Conservation (phyloP, 1,140 invertebrate genomes). For the Melitaea cinxia region DNA sequence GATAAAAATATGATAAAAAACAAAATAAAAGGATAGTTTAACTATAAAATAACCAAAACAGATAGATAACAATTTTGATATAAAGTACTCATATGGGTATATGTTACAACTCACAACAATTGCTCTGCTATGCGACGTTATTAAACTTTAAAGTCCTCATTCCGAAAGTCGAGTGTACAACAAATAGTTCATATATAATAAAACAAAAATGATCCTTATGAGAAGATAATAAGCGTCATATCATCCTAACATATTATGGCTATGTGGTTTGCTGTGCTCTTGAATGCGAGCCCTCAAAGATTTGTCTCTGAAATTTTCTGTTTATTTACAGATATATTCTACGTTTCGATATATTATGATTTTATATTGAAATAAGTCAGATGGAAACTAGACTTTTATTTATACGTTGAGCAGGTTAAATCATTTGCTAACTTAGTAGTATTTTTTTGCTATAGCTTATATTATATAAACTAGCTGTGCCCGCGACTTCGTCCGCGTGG, state of each 20-base stretch:
- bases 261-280: background rate
- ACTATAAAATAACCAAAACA: too few species aligned
- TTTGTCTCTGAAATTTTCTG: background rate
- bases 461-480: too few species aligned
- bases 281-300: background rate
- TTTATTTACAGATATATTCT: background rate
- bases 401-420: background rate
- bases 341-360: background rate
- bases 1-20: too few species aligned
- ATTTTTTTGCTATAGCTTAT: too few species aligned
- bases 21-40: too few species aligned
- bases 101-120: too few species aligned
- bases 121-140: slow-evolving; percentile 10
- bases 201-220: background rate
- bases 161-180: slow-evolving; percentile 1
- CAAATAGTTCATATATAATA: background rate
- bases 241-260: background rate
- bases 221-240: background rate
- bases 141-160: slow-evolving; percentile 15
- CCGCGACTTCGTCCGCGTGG: too few species aligned
- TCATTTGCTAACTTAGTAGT: too few species aligned
- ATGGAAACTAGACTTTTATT: background rate
- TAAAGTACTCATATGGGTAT: too few species aligned
- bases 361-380: slow-evolving; percentile 2
- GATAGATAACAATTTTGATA: too few species aligned